Conservation (phyloP, 1,140 invertebrate species). For the Vanessa tameamea region DNA sequence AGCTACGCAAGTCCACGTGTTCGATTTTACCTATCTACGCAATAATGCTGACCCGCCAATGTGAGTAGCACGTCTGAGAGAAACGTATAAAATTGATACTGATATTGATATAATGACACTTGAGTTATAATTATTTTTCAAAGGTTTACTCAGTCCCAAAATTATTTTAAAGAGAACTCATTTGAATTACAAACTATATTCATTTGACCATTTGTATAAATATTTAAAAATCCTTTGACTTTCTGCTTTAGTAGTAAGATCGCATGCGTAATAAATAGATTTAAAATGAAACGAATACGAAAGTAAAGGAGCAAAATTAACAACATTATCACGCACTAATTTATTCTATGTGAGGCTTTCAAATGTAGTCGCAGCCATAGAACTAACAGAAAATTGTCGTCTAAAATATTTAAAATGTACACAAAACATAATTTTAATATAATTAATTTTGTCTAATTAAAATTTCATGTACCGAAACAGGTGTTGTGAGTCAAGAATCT, state of each 20-base stretch:
- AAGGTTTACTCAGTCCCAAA: too few relatives aligned
- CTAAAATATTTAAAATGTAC: conserved; percentile 42
- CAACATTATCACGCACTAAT: conserved; percentile 67
- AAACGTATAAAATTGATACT: too few relatives aligned
- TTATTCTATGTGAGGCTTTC: conserved; percentile 71
- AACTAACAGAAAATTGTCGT: conserved; percentile 55
- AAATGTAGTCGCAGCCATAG: conserved; percentile 50
- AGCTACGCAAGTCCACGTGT: too few relatives aligned
- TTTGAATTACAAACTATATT: too few relatives aligned
- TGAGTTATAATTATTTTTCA: too few relatives aligned
- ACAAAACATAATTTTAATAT: conserved; percentile 38
- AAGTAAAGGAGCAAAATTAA: conserved; percentile 32
- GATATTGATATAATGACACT: too few relatives aligned
- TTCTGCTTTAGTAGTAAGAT: conserved; percentile 21
- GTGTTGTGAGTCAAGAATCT: conserved; percentile 67
- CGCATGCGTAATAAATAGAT: conserved; percentile 31
- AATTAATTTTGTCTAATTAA: conserved; percentile 61
- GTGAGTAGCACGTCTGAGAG: too few relatives aligned
- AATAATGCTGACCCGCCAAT: too few relatives aligned
- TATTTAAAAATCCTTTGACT: background rate
- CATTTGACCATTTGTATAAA: too few relatives aligned
- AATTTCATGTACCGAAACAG: conserved; percentile 72
- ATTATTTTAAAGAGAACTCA: too few relatives aligned
- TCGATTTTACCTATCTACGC: too few relatives aligned
- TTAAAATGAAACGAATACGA: conserved; percentile 6